Conservation (phyloP, 2,797 vertebrate genomes). For the Pelochelys cantorii region DNA sequence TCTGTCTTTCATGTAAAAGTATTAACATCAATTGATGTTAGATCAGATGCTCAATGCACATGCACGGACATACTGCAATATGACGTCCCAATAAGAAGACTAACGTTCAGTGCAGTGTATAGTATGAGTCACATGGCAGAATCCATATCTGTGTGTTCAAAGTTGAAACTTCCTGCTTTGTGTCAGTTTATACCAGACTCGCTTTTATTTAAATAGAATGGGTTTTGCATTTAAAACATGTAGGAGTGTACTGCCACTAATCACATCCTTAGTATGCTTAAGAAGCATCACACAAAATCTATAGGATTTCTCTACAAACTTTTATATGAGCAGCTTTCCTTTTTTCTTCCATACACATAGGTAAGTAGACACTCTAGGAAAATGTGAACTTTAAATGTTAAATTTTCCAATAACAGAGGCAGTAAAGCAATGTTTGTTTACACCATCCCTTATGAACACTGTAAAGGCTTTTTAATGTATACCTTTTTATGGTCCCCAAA, state of each 20-base stretch:
- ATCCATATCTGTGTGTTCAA: slow-evolving; percentile 42
- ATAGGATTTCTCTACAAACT: neutral
- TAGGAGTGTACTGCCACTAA: neutral
- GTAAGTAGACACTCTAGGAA: neutral
- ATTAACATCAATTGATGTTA: neutral
- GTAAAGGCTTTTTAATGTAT: neutral
- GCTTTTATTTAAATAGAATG: neutral
- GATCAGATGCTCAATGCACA: neutral
- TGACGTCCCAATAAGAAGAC: neutral
- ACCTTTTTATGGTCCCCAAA: slow-evolving; percentile 15
- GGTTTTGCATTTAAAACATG: neutral
- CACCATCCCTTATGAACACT: neutral
- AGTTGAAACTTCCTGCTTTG: slow-evolving; percentile 22
- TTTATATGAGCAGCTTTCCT: neutral
- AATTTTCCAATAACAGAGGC: neutral
- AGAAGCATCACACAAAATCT: neutral
- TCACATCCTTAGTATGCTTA: neutral
- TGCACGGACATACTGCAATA: neutral
- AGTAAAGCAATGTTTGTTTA: neutral
- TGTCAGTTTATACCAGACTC: slow-evolving; percentile 39
- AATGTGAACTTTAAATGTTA: neutral
- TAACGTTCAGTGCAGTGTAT: neutral
- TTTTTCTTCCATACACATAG: neutral
- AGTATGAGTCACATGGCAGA: slow-evolving; percentile 45
- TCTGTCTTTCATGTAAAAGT: neutral